Conservation (phyloP, 2,797 vertebrate genomes). For the Pseudochirops cupreus region DNA sequence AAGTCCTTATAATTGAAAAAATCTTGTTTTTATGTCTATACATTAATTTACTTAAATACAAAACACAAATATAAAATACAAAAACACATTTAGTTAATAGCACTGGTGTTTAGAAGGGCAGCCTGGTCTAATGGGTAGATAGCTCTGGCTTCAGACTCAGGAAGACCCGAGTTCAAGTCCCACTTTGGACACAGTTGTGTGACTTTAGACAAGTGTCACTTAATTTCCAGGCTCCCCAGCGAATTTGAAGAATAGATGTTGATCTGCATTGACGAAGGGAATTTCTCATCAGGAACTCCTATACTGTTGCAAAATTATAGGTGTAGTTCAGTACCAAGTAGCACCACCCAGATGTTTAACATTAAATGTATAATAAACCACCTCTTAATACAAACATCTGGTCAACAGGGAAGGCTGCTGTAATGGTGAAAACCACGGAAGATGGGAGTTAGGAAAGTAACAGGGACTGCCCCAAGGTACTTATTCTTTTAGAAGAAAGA, state of each 20-base stretch:
- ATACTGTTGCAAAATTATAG: not conserved
- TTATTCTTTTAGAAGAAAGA: slow-evolving; percentile 62
- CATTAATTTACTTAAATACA: not conserved
- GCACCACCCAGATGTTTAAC: not conserved
- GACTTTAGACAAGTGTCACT: not conserved
- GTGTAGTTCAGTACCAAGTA: not conserved
- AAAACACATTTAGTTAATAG: not conserved
- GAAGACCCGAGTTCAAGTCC: not conserved
- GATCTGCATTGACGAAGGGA: not conserved
- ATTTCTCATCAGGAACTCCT: not conserved
- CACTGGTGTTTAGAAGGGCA: not conserved
- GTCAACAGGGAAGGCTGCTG: slow-evolving; percentile 43
- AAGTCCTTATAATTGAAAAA: not conserved
- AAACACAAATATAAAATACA: not conserved
- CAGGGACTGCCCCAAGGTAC: slow-evolving; percentile 56
- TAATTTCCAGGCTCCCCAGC: not conserved
- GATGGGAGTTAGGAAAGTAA: slow-evolving; percentile 54
- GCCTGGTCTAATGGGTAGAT: not conserved
- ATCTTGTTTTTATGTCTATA: not conserved
- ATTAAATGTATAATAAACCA: not conserved
- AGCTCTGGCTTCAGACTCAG: not conserved
- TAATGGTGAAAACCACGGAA: slow-evolving; percentile 40
- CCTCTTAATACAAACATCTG: slow-evolving; percentile 1
- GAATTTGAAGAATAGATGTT: not conserved
- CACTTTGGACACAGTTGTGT: not conserved